Base-by-base conservation (phyloP, 1,140 invertebrate genomes). In the Drosophila bocqueti region DNA sequence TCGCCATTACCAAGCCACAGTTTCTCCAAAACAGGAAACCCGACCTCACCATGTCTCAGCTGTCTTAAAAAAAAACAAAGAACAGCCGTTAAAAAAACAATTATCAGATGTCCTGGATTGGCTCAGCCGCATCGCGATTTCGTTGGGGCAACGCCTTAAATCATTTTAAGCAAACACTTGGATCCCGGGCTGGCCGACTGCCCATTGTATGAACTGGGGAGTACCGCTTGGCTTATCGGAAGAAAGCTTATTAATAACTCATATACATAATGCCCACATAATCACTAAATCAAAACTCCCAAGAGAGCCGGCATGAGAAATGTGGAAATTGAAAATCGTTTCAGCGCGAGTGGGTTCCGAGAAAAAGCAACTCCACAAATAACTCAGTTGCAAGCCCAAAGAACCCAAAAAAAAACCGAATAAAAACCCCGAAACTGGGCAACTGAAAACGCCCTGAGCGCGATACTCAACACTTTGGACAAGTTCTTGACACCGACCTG, bases 391-490 rank as follows among this genome's bases (percentile, higher is more conserved):
- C 63, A 38, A 65, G 10, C 45, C 63, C 58, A 40, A 5, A 15
- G n/a, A 58, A 65, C 29, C 63, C 40, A 16, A 10, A 42, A 62
- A 18, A 4, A 16, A 29, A 6, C 29, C 46, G 43, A 21, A 46
- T 6, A 59, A 67, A 55, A 57, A 34, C 3, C 21, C 36, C 18
- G 10, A 67, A 49, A 49, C 43, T 29, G 47, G 69, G 50, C 77
- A 81, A 81, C 78, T 68, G 85, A 90, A 89, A 85, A 81, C 65
- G 85, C 86, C 81, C 72, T 68, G 65, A 90, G 85, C 85, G 85
- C 85, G 85, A 90, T 84, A 79, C 85, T 90, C 85, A 85, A 90
- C 85, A 90, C 85, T 90, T 90, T 43, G 81, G 81, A 85, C 85
- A 90, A 90, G 85, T 90, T 90, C 78, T 85, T 90, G 71, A 85